Percentiles rank a stretch among this genome's conserved stretches.
Conservation (phyloP, 2,113 vertebrate species). For the Taxidea taxus region DNA sequence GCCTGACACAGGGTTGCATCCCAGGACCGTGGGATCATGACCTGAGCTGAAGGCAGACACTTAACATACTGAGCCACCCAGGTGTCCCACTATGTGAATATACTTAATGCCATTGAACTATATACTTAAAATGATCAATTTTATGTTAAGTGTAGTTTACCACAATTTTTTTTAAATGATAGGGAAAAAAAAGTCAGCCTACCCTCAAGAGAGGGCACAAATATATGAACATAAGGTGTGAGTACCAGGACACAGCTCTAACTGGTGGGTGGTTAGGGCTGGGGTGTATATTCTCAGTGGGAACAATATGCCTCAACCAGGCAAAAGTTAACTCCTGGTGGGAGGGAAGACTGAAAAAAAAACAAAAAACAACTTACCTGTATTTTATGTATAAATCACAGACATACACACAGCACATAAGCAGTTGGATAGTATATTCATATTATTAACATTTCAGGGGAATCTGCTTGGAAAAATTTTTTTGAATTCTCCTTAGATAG, state of each 20-base stretch:
- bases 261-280: neutral
- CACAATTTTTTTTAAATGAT: neutral
- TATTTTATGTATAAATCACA: neutral
- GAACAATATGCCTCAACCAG: too few relatives aligned
- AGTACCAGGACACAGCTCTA: neutral
- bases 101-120: neutral
- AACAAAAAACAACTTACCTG: too few relatives aligned
- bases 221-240: neutral
- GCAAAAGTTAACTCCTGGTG: neutral
- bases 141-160: neutral
- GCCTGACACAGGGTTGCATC: too few relatives aligned
- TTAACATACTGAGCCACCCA: too few relatives aligned
- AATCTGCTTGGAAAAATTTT: neutral
- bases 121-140: neutral
- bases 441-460: neutral
- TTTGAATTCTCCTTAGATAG: neutral
- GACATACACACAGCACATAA: neutral
- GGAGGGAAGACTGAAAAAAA: neutral
- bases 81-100: neutral
- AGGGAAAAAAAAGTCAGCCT: neutral
- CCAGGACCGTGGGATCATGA: too few relatives aligned
- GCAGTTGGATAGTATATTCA: neutral
- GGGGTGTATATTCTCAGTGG: neutral
- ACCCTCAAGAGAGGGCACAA: neutral
- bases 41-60: too few relatives aligned